Conservation (phyloP, 2,113 vertebrate genomes). For the Prionailurus bengalensis region DNA sequence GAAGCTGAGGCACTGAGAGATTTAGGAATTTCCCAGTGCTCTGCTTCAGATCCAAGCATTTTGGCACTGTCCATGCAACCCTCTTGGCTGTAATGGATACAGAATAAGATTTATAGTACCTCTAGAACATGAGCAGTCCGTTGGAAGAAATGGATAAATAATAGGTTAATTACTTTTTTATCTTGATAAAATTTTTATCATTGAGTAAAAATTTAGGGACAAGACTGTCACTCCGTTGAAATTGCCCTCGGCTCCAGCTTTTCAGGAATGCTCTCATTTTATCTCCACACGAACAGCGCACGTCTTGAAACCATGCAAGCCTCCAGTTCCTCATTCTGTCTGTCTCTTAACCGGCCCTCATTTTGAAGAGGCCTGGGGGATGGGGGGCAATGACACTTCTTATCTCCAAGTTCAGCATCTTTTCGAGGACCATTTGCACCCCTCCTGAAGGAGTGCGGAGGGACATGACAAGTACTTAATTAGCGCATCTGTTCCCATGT, state of each 20-base stretch:
- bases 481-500: slow-evolving; percentile 69
- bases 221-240: not conserved
- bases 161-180: not conserved
- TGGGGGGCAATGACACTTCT: not conserved
- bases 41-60: not conserved
- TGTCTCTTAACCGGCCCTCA: not conserved
- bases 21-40: not conserved
- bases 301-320: not conserved
- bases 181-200: slow-evolving; percentile 31
- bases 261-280: not conserved
- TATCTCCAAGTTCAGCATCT: slow-evolving; percentile 16
- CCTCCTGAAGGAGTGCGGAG: slow-evolving; percentile 42
- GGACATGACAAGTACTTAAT: slow-evolving; percentile 59
- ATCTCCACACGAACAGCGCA: not conserved
- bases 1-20: not conserved
- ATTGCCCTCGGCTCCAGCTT: not conserved
- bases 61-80: not conserved
- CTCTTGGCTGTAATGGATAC: not conserved
- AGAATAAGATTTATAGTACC: not conserved
- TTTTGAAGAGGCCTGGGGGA: not conserved
- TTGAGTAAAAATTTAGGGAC: slow-evolving; percentile 18
- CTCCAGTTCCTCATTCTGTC: not conserved
- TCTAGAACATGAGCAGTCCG: not conserved
- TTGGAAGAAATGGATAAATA: slow-evolving; percentile 23
- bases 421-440: not conserved